phyloP scores from a whole-genome alignment of 2,888 invertebrate species.

The Venustoraphidia nigricollis region DNA sequence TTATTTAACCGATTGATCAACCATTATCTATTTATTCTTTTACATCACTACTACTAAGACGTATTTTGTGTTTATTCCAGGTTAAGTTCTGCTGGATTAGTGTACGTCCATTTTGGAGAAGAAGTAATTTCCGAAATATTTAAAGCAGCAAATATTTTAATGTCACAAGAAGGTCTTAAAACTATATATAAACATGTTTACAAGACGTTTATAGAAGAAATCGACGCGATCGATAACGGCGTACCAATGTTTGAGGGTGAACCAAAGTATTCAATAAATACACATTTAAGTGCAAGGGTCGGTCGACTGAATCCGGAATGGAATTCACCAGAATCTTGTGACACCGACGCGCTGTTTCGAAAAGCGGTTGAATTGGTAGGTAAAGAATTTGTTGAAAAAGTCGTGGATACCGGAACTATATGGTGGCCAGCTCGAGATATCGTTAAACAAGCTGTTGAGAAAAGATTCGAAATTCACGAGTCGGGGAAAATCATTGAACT shows the following conservation, averaged over 20 bases:
- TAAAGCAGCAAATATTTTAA: slow-evolving; percentile 26
- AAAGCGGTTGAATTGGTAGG: slow-evolving; percentile 67
- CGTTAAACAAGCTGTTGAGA: slow-evolving; percentile 55
- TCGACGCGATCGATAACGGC: slow-evolving; percentile 98
- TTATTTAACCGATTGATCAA: too few species aligned
- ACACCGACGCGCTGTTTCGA: slow-evolving; percentile 46
- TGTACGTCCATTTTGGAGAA: slow-evolving; percentile 82
- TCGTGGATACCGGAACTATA: slow-evolving; percentile 41
- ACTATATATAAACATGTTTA: slow-evolving; percentile 60
- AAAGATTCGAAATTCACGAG: slow-evolving; percentile 48
- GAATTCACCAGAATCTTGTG: slow-evolving; percentile 43
- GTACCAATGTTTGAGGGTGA: slow-evolving; percentile 58
- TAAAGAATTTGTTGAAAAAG: slow-evolving; percentile 57
- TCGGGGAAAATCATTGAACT: slow-evolving; percentile 75
- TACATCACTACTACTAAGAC: neutral
- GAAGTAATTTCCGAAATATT: slow-evolving; percentile 50
- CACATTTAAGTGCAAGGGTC: slow-evolving; percentile 64
- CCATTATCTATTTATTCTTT: too few species aligned
- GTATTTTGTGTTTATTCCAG: slow-evolving; percentile 32
- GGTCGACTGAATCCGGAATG: slow-evolving; percentile 68
- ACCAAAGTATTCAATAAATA: slow-evolving; percentile 61
- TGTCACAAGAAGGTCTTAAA: slow-evolving; percentile 33
- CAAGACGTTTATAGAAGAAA: slow-evolving; percentile 74
- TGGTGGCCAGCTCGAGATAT: slow-evolving; percentile 81
- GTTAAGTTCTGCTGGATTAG: slow-evolving; percentile 86